Evolutionary conservation across 2,888 invertebrate genomes (phyloP).

Genomic region (Nomada goodeniana): DNA sequence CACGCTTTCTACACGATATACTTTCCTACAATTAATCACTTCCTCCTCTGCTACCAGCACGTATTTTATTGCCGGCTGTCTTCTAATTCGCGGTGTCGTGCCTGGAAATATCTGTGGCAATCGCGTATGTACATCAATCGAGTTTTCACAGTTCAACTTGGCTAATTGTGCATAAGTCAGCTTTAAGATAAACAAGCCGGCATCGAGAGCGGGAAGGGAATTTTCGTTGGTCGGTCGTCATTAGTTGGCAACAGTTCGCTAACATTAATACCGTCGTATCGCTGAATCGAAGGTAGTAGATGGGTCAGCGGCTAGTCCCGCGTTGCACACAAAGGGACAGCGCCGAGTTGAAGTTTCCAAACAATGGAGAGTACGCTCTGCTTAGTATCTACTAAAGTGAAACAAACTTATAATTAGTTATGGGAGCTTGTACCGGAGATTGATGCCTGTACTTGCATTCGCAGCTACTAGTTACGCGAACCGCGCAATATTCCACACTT

Average conservation of each 20-base stretch:
- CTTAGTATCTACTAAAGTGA: slow-evolving; percentile 57
- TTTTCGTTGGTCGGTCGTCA: slow-evolving; percentile 28
- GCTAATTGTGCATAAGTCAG: neutral
- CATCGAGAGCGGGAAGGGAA: neutral
- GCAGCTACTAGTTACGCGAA: slow-evolving; percentile 34
- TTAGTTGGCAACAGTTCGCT: slow-evolving; percentile 53
- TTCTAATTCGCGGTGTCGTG: slow-evolving; percentile 11
- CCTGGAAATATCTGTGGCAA: too few relatives aligned
- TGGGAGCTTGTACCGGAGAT: slow-evolving; percentile 58
- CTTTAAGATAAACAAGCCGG: slow-evolving; percentile 6
- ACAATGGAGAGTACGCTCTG: slow-evolving; percentile 49
- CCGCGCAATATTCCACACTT: slow-evolving; percentile 50
- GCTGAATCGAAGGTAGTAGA: slow-evolving; percentile 53
- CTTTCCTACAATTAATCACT: slow-evolving; percentile 46
- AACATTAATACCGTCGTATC: slow-evolving; percentile 53
- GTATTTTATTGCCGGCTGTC: neutral
- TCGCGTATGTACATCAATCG: too few relatives aligned
- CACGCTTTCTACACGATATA: slow-evolving; percentile 46
- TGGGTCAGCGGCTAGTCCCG: slow-evolving; percentile 48
- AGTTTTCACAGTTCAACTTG: neutral
- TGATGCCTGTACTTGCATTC: slow-evolving; percentile 48
- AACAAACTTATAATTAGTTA: slow-evolving; percentile 65
- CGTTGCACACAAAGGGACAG: slow-evolving; percentile 60
- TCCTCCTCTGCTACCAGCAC: neutral
- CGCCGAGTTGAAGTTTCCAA: slow-evolving; percentile 50